Conservation (phyloP, 2,113 vertebrate genomes). For the Stigmatopora nigra region DNA sequence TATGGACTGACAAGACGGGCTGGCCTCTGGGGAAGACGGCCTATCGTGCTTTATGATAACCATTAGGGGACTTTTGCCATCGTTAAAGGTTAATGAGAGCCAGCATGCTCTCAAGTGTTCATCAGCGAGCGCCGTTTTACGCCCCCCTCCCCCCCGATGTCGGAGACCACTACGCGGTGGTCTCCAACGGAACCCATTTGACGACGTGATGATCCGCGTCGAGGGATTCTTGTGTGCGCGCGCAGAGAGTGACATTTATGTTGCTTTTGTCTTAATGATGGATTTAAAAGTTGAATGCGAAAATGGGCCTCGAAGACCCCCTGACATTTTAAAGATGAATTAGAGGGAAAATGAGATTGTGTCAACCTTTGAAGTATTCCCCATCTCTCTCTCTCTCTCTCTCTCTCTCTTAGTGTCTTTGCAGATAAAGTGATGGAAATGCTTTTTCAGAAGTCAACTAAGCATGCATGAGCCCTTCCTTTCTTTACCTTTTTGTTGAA, state of each 20-base stretch:
- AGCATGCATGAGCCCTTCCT: too few relatives aligned
- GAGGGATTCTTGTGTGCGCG: slow-evolving; percentile 8
- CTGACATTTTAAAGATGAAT: slow-evolving; percentile 49
- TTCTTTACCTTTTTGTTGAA: slow-evolving; percentile 90
- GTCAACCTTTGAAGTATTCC: slow-evolving; percentile 41
- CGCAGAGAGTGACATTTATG: slow-evolving; percentile 30
- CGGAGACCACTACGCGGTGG: slow-evolving; percentile 2
- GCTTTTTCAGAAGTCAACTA: too few relatives aligned
- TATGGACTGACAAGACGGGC: slow-evolving; percentile 25
- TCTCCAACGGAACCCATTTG: slow-evolving; percentile 47
- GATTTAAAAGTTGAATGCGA: slow-evolving; percentile 14
- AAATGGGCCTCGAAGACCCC: slow-evolving; percentile 8
- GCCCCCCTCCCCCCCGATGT: slow-evolving; percentile 21
- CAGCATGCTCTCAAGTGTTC: slow-evolving; percentile 35
- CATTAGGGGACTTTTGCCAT: slow-evolving; percentile 15
- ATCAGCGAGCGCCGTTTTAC: slow-evolving; percentile 42
- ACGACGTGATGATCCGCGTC: slow-evolving; percentile 45
- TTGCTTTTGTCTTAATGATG: slow-evolving; percentile 27
- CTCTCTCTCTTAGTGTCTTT: not conserved
- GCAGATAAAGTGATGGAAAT: too few relatives aligned
- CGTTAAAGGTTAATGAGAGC: slow-evolving; percentile 51
- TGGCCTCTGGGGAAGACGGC: not conserved
- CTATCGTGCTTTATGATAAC: slow-evolving; percentile 22
- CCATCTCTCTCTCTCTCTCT: slow-evolving; percentile 19
- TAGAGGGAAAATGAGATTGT: slow-evolving; percentile 51